Evolutionary conservation across 2,888 invertebrate species (phyloP).

Genomic region (Polymixis lichenea): DNA sequence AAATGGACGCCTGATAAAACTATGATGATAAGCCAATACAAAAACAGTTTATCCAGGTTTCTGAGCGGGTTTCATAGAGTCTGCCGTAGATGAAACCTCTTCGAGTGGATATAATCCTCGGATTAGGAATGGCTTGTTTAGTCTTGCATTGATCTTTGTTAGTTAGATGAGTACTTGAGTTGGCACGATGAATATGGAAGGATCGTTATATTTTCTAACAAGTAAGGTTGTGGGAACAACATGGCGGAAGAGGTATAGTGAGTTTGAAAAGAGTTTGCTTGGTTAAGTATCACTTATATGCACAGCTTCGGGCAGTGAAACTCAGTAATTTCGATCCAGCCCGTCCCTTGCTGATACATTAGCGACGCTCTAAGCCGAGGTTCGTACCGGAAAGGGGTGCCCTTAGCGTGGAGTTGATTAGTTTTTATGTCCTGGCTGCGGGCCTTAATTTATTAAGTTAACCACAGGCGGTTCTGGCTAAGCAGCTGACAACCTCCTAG

Average conservation of each 20-base stretch:
- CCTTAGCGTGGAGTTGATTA: too few relatives aligned
- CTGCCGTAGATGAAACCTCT: constrained; percentile 32
- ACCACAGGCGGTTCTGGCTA: too few relatives aligned
- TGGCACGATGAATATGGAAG: constrained; percentile 17
- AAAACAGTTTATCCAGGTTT: constrained; percentile 41
- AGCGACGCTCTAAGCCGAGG: too few relatives aligned
- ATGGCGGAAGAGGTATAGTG: not conserved
- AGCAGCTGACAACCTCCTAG: too few relatives aligned
- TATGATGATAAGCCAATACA: constrained; percentile 55
- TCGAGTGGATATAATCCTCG: constrained; percentile 40
- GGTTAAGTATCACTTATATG: too few relatives aligned
- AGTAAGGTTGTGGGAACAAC: not conserved
- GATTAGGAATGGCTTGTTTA: constrained; percentile 51
- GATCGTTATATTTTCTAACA: constrained; percentile 6
- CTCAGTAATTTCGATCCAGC: too few relatives aligned
- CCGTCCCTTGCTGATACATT: too few relatives aligned
- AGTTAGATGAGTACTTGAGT: constrained; percentile 18
- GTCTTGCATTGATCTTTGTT: constrained; percentile 38
- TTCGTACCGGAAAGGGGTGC: too few relatives aligned
- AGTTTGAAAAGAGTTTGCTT: not conserved
- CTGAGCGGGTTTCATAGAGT: constrained; percentile 21
- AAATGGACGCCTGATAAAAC: constrained; percentile 51
- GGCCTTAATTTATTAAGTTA: too few relatives aligned
- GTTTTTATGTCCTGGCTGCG: too few relatives aligned
- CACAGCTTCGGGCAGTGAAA: too few relatives aligned